These are phyloP conservation scores for Diplolepis rosae DNA, from an alignment of 2,888 invertebrate genomes.

Conservation along the genomic window DNA sequence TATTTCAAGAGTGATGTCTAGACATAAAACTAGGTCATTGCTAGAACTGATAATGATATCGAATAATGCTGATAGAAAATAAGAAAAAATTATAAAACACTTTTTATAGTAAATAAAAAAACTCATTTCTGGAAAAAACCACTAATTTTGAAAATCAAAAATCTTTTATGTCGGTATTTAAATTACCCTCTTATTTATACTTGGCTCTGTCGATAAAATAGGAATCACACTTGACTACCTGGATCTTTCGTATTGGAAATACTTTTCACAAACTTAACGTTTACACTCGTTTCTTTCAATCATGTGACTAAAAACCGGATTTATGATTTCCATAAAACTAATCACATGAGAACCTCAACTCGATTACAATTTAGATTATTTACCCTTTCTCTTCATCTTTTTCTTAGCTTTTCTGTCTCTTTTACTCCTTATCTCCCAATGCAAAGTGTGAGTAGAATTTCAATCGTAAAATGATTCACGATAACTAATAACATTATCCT, in stretches of 20 bases:
- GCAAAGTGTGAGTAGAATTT: neutral
- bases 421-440: neutral
- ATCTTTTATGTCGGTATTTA: too few relatives aligned
- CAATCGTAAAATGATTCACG: neutral
- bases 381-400: neutral
- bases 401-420: neutral
- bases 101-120: too few relatives aligned
- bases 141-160: too few relatives aligned
- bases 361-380: neutral
- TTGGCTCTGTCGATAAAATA: conserved; percentile 5
- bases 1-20: too few relatives aligned
- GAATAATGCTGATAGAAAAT: too few relatives aligned
- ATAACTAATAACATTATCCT: neutral
- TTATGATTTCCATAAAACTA: conserved; percentile 22
- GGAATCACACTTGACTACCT: neutral
- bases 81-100: too few relatives aligned
- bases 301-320: conserved; percentile 15
- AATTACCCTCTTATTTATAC: too few relatives aligned
- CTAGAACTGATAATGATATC: too few relatives aligned
- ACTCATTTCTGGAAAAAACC: too few relatives aligned
- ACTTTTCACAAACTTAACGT: conserved; percentile 5
- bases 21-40: too few relatives aligned
- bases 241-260: conserved; percentile 10
- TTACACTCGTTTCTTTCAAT: neutral
- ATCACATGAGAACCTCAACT: conserved; percentile 18